A percentile compares a stretch with the other conserved stretches of the same genome.
phyloP scores from a whole-genome alignment of 2,797 vertebrate species.

The Trichosurus vulpecula region DNA sequence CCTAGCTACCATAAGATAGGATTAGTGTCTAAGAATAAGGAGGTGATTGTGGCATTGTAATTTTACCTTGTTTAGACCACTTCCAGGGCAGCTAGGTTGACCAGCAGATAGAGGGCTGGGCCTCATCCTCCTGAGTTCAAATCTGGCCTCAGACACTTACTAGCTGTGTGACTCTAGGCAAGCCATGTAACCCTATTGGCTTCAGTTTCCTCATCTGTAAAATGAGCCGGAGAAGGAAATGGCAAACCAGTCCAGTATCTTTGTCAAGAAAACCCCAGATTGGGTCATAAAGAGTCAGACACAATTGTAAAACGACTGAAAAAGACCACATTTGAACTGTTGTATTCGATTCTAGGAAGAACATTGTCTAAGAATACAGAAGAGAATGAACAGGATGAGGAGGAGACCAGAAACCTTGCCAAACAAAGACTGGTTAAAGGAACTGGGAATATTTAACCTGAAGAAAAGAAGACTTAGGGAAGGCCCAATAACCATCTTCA shows the following conservation, averaged over 20 bases:
- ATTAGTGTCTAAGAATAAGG: neutral
- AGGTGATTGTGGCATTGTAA: neutral
- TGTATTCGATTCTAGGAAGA: neutral
- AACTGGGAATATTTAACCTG: neutral
- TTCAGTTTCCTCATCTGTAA: neutral
- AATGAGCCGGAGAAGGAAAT: neutral
- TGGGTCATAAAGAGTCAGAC: neutral
- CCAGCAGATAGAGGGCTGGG: too few relatives aligned
- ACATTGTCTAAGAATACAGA: neutral
- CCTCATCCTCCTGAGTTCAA: too few relatives aligned
- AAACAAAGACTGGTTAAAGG: neutral
- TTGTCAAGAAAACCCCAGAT: neutral
- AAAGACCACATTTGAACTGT: neutral
- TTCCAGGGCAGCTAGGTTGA: neutral
- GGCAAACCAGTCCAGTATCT: neutral
- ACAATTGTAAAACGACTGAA: neutral
- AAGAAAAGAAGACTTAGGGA: neutral
- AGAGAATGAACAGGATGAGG: neutral
- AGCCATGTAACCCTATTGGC: neutral
- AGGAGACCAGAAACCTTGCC: neutral
- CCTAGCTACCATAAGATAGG: too few relatives aligned
- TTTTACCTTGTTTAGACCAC: neutral
- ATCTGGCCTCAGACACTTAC: too few relatives aligned
- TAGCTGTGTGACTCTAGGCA: neutral
- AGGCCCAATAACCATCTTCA: neutral